Conservation (phyloP, 2,797 vertebrate species). For the Coreius guichenoti region DNA sequence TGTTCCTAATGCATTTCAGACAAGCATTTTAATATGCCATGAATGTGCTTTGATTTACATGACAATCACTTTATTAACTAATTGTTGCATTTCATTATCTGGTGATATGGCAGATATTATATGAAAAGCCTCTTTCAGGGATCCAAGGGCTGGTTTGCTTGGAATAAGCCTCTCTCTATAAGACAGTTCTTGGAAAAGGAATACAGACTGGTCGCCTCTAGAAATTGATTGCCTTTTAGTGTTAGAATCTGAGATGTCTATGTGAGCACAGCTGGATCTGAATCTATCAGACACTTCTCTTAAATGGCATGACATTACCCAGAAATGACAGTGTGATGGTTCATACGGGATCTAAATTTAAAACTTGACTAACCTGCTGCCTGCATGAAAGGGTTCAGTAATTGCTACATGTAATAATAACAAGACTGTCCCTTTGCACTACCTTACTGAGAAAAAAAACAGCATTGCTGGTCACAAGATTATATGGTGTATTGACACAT, state of each 20-base stretch:
- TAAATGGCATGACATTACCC: conserved; percentile 1
- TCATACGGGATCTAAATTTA: not conserved
- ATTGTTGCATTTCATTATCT: not conserved
- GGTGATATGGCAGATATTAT: not conserved
- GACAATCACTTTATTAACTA: not conserved
- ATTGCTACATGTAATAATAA: not conserved
- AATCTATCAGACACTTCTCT: conserved; percentile 12
- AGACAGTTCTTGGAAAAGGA: not conserved
- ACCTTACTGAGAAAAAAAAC: not conserved
- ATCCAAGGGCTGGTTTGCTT: not conserved
- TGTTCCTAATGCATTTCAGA: not conserved
- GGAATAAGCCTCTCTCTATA: not conserved
- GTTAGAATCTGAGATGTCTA: not conserved
- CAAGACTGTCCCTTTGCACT: not conserved
- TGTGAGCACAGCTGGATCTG: conserved; percentile 24
- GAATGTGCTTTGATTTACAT: not conserved
- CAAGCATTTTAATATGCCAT: not conserved
- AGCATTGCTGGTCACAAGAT: not conserved
- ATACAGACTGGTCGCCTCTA: not conserved
- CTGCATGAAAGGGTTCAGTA: conserved; percentile 5
- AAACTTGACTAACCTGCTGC: not conserved
- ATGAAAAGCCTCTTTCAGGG: not conserved
- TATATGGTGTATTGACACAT: not conserved
- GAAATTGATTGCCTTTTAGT: conserved; percentile 25
- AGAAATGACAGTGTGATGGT: not conserved